These are phyloP conservation scores for Rissa tridactyla DNA, from an alignment of 2,113 vertebrate species.

Conservation along the genomic window DNA sequence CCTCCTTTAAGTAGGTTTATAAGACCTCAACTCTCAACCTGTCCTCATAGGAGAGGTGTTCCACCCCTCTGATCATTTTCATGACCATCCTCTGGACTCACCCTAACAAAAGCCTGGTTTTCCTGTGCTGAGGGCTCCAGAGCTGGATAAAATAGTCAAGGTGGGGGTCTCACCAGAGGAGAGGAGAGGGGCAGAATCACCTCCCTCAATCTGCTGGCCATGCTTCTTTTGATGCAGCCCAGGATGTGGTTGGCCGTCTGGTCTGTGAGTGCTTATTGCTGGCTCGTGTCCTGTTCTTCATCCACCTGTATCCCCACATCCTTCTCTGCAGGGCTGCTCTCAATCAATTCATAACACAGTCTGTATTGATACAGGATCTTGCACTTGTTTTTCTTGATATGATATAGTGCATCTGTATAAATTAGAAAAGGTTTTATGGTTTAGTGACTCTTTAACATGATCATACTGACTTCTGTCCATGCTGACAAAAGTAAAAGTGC, in stretches of 20 bases:
- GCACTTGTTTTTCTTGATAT: neutral
- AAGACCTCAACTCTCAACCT: neutral
- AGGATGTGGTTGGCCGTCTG: neutral
- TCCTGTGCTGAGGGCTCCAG: no score
- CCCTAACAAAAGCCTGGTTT: neutral
- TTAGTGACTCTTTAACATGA: neutral
- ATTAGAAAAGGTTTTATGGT: neutral
- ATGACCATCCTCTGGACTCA: neutral
- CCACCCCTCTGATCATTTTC: neutral
- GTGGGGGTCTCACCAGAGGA: accelerated
- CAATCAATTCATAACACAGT: neutral
- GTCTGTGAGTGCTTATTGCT: accelerated
- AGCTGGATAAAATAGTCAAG: neutral
- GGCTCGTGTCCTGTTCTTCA: neutral
- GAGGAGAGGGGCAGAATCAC: neutral
- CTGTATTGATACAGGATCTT: neutral
- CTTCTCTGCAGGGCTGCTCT: neutral
- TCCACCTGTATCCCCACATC: neutral
- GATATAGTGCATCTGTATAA: no score
- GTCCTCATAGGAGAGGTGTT: neutral
- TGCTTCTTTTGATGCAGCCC: neutral
- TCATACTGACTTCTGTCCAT: neutral
- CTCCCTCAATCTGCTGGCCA: neutral
- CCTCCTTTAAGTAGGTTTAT: no score
- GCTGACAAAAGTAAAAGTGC: neutral